Base-by-base conservation (phyloP, 1,140 invertebrate genomes). In the Papilio helenus region DNA sequence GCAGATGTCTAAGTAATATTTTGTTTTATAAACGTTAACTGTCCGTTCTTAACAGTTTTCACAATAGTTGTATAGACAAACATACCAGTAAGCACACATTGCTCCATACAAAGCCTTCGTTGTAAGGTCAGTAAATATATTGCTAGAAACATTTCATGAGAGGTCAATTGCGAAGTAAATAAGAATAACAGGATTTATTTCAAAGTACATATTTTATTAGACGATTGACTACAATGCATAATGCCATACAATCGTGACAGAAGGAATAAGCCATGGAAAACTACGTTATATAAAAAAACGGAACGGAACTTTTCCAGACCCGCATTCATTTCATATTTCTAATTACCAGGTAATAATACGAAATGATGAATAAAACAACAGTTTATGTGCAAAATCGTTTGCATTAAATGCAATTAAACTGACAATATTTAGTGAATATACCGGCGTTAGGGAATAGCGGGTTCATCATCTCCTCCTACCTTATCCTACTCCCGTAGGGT, bases 101-200 rank as follows among this genome's bases (percentile, higher is more conserved):
- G 58, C 58, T 61, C 23, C 58, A 61, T 61, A 61, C 58, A 61
- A 61, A 61, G 58, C 58, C 58, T 61, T 61, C 58, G 23, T 12
- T 26, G 20, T 61, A 61, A 61, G 58, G 58, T 61, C 58, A 26
- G 58, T 18, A 61, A 61, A 61, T 23, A 61, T 9, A 61, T 61
- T 26, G 23, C 7, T 14, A 4, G 10, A 61, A 61, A 61, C 14
- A 3, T 61, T 61, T 61, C 18, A 55, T 55, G n/a, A 55, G 9
- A 55, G 18, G 51, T 55, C 51, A 55, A 55, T 55, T 55, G 51
- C n/a, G 51, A 20, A 20, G 7, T 55, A n/a, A 51, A 51, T 51
- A 46, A 46, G 44, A 46, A 46, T 12, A 1, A 46, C 7, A 20
- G 7, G 7, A n/a, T 1, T 20, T 9, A 55, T 20, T 20, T 55